Evolutionary conservation across 2,797 vertebrate genomes (phyloP), one percentile per base, ranked within the genome.

Genomic region (Enteromius treurensis): DNA sequence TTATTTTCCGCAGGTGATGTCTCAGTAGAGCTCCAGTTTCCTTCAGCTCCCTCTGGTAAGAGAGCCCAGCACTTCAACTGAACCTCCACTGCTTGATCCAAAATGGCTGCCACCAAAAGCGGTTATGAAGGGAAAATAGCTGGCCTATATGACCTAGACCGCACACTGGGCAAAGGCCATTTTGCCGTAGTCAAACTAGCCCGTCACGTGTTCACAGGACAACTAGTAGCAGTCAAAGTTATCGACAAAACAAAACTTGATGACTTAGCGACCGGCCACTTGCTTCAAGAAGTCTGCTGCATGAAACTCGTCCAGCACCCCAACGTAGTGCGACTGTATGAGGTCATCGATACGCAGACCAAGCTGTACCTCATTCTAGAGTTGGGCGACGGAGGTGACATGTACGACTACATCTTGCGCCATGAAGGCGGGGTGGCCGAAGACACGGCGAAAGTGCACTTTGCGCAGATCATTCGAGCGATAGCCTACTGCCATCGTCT

Each of bases 271-370:
- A 93, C 94, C 0, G 95, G 95, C 67, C 96, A 96, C 89, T 95
- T 97, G 76, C 88, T 97, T 85, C 96, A 97, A 87, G 96, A 97
- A 93, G 96, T 97, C 81, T 93, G 95, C 84, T 97, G 96, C 90
- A 97, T 97, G 96, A 95, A 95, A 91, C 91, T 95, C 91, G 96
- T 97, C 78, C 96, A 96, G 91, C 96, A 97, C 89, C 96, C 96
- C 90, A 97, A 97, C 0, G 96, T 97, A 89, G 96, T 97, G 23
- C 95, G 95, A 4, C 95, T 97, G 42, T 96, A 96, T 34, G 96
- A 97, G 90, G 96, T 96, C 87, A 96, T 97, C 3, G 95, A 97
- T 92, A 97, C 96, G 0, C 95, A 95, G 8, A 92, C 94, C 91
- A 96, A 95, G 89, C 95, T 97, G 83, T 96, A 96, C 94, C 95